These are phyloP conservation scores for Eupsilia transversa DNA, from an alignment of 2,888 invertebrate genomes.

Conservation along the genomic window DNA sequence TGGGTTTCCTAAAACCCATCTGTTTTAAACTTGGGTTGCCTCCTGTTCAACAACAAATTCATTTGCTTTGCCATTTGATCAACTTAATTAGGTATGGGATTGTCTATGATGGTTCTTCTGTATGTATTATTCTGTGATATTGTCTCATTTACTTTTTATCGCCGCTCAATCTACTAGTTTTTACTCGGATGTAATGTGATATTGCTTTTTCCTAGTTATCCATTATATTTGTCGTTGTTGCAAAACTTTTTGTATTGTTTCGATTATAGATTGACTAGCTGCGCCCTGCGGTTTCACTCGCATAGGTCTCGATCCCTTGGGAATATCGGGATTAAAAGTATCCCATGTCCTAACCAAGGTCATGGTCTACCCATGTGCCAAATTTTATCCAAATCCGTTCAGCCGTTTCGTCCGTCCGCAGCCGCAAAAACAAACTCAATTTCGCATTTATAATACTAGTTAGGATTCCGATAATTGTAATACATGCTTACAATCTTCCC, in stretches of 20 bases:
- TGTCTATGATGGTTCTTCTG: constrained; percentile 18
- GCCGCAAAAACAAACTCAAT: too few species aligned
- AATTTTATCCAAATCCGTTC: too few species aligned
- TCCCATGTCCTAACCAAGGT: too few species aligned
- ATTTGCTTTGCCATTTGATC: background rate
- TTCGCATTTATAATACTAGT: too few species aligned
- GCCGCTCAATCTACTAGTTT: constrained; percentile 21
- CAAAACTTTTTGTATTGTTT: constrained; percentile 14
- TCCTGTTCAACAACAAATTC: background rate
- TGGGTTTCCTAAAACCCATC: background rate
- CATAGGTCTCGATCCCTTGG: too few species aligned
- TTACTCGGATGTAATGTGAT: constrained; percentile 16
- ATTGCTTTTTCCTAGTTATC: constrained; percentile 2
- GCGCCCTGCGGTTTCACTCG: too few species aligned
- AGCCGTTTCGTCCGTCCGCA: too few species aligned
- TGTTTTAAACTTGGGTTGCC: background rate
- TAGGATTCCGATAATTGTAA: too few species aligned
- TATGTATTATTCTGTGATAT: background rate
- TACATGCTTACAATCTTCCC: background rate
- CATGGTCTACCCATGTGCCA: too few species aligned
- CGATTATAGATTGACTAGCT: background rate
- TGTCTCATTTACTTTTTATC: constrained; percentile 32
- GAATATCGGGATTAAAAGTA: too few species aligned
- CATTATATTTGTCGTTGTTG: constrained; percentile 6
- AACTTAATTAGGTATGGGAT: background rate